Evolutionary conservation across 2,797 vertebrate species (phyloP).

Genomic region (Notoglanidium macrostoma): DNA sequence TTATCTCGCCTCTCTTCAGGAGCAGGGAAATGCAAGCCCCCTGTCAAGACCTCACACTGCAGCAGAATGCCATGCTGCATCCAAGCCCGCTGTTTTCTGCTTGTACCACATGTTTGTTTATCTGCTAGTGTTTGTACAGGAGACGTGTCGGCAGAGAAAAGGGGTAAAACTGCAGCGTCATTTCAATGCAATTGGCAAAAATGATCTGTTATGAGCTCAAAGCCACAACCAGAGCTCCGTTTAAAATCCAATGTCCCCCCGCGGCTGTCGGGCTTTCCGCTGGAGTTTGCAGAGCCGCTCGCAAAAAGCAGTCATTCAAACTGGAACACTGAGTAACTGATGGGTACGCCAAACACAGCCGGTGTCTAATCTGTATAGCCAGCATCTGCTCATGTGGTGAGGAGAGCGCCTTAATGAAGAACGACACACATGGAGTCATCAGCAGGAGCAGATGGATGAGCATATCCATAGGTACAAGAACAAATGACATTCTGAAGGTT

Average conservation of each 20-base stretch:
- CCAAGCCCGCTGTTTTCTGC: constrained; percentile 17
- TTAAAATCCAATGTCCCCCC: not conserved
- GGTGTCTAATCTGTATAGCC: constrained; percentile 55
- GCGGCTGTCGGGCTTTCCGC: not conserved
- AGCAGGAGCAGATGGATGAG: constrained; percentile 57
- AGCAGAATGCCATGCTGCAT: constrained; percentile 37
- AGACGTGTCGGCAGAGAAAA: constrained; percentile 27
- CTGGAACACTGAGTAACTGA: constrained; percentile 47
- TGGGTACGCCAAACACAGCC: constrained; percentile 41
- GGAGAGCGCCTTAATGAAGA: constrained; percentile 56
- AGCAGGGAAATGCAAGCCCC: constrained; percentile 18
- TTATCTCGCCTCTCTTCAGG: constrained; percentile 16
- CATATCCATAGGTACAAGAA: constrained; percentile 57
- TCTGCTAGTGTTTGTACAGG: constrained; percentile 19
- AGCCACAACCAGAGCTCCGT: not conserved
- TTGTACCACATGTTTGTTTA: constrained; percentile 27
- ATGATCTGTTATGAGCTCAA: not conserved
- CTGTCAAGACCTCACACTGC: constrained; percentile 36
- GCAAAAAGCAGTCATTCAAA: constrained; percentile 48
- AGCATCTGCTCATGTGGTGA: constrained; percentile 53
- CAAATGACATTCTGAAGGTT: constrained; percentile 55
- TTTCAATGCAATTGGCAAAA: not conserved
- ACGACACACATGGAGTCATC: constrained; percentile 56
- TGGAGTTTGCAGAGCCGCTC: constrained; percentile 23
- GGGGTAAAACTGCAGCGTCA: not conserved